These are phyloP conservation scores for Pogonognathellus flavescens DNA, from an alignment of 1,140 invertebrate genomes.

Conservation along the genomic window DNA sequence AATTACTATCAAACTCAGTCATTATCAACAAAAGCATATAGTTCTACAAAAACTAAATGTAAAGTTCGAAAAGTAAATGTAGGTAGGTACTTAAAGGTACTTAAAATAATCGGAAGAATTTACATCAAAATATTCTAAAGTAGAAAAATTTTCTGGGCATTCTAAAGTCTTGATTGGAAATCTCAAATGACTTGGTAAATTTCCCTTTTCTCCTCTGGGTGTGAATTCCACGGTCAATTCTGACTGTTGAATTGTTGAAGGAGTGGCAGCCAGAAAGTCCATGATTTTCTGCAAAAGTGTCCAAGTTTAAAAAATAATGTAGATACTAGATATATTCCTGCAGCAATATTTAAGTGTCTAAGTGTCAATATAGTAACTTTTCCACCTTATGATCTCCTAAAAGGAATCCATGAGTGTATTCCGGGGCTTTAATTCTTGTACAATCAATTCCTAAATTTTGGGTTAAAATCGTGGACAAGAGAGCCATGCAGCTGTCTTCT, in stretches of 20 bases:
- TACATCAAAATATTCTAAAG: slow-evolving; percentile 66
- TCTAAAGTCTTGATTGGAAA: slow-evolving; percentile 61
- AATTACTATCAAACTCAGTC: not conserved
- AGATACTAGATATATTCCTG: too few relatives aligned
- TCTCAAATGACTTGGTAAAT: slow-evolving; percentile 52
- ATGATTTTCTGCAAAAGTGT: slow-evolving; percentile 54
- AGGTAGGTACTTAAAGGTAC: not conserved
- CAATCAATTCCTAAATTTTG: slow-evolving; percentile 64
- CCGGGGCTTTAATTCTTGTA: slow-evolving; percentile 58
- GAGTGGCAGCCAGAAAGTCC: slow-evolving; percentile 58
- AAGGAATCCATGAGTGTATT: slow-evolving; percentile 60
- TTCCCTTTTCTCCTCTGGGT: slow-evolving; percentile 58
- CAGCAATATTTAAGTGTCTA: not conserved
- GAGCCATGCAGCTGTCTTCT: slow-evolving; percentile 53
- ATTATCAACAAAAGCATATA: not conserved
- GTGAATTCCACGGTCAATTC: slow-evolving; percentile 62
- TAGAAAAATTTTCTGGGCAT: slow-evolving; percentile 66
- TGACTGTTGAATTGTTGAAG: slow-evolving; percentile 59
- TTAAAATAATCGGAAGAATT: not conserved
- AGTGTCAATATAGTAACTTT: not conserved
- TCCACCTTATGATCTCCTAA: slow-evolving; percentile 64
- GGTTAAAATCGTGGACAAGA: slow-evolving; percentile 57
- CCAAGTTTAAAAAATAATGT: not conserved
- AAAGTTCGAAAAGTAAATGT: not conserved
- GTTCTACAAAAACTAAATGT: not conserved